A percentile compares a stretch with the other conserved stretches of the same genome.
phyloP scores from a whole-genome alignment of 2,888 invertebrate species.

The Chouioia cunea region DNA sequence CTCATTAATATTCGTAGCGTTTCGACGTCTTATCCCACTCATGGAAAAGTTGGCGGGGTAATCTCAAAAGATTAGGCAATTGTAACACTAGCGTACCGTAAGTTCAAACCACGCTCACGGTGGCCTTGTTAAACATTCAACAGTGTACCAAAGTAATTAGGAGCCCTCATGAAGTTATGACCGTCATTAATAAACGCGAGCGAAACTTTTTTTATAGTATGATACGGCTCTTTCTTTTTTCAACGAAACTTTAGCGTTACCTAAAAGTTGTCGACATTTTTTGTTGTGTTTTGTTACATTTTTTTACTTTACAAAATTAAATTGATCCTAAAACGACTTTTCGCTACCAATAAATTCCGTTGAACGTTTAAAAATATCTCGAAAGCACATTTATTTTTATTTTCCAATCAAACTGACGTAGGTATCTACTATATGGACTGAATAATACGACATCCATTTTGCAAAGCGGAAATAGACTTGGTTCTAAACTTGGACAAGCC shows the following conservation, averaged over 20 bases:
- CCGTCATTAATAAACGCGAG: slow-evolving; percentile 15
- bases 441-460: too few species aligned
- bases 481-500: too few species aligned
- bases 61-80: slow-evolving; percentile 16
- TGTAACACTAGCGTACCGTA: background rate
- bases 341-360: too few species aligned
- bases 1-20: slow-evolving; percentile 7
- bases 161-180: slow-evolving; percentile 9
- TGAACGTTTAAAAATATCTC: too few species aligned
- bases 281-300: background rate
- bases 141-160: slow-evolving; percentile 11
- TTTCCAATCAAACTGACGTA: too few species aligned
- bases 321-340: slow-evolving; percentile 12
- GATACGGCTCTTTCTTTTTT: too few species aligned
- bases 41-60: background rate
- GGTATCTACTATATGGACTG: too few species aligned
- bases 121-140: slow-evolving; percentile 10
- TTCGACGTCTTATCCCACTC: background rate
- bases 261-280: too few species aligned
- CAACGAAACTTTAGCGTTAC: too few species aligned
- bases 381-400: too few species aligned
- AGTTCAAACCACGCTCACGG: background rate
- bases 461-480: too few species aligned
- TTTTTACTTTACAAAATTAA: slow-evolving; percentile 6
- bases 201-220: background rate